phyloP scores from a whole-genome alignment of 2,797 vertebrate genomes.

The Pitangus sulphuratus region DNA sequence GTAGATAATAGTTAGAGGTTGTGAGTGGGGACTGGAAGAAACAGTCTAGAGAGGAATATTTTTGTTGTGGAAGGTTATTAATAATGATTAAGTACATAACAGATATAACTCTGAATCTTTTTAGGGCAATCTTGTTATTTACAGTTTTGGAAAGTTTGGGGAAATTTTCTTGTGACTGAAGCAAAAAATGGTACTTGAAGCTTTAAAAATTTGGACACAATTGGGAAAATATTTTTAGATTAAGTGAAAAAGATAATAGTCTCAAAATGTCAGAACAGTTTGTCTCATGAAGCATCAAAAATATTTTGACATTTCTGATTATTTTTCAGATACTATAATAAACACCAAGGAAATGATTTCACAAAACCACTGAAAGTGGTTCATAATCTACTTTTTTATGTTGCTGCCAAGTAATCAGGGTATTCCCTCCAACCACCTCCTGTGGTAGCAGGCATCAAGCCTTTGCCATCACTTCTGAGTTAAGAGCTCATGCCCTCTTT shows the following conservation, averaged over 20 bases:
- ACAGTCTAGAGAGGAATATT: not conserved
- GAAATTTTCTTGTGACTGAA: not conserved
- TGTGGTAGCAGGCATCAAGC: not conserved
- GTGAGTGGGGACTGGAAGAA: not conserved
- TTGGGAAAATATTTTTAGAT: not conserved
- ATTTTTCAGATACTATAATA: not conserved
- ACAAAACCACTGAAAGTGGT: not conserved
- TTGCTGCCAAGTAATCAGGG: not conserved
- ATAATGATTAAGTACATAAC: not conserved
- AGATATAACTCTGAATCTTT: not conserved
- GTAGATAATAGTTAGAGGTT: not conserved
- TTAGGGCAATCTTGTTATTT: not conserved
- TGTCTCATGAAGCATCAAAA: not conserved
- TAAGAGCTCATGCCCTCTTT: not conserved
- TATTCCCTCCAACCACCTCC: not conserved
- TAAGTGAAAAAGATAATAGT: not conserved
- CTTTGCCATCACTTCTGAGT: not conserved
- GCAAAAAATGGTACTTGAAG: not conserved
- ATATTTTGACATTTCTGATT: not conserved
- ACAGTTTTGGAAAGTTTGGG: not conserved
- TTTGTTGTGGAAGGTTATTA: not conserved
- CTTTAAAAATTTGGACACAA: not conserved
- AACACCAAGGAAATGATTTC: conserved; percentile 7
- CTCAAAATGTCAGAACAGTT: not conserved
- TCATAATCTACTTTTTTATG: not conserved